Conservation (phyloP, 2,888 invertebrate genomes). For the Cheiracanthium punctorium region DNA sequence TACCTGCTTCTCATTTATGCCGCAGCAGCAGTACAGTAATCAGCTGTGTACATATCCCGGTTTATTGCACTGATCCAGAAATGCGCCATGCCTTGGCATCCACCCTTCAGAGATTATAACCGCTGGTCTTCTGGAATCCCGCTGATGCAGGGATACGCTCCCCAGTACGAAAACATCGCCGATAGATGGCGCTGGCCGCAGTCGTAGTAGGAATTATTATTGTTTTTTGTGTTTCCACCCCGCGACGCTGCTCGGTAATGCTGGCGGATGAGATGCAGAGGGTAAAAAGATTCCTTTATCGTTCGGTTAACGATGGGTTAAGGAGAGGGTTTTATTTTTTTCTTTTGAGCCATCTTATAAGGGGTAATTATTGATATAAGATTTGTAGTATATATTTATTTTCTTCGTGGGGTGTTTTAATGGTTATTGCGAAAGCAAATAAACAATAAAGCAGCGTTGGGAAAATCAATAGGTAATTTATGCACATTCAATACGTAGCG, state of each 20-base stretch:
- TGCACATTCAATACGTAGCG: too few relatives aligned
- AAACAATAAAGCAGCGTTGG: too few relatives aligned
- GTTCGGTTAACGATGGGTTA: conserved; percentile 13
- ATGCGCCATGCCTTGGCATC: neutral
- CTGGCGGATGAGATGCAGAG: neutral
- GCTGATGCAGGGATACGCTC: neutral
- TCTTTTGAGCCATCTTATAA: neutral
- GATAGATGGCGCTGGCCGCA: neutral
- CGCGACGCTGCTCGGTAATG: neutral
- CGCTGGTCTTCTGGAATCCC: neutral
- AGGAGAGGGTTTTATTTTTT: neutral
- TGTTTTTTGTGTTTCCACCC: neutral
- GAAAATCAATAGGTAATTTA: too few relatives aligned
- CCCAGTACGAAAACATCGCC: neutral
- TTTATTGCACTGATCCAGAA: neutral
- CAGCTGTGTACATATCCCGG: conserved; percentile 8
- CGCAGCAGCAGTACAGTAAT: neutral
- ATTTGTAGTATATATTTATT: neutral
- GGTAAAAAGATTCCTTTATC: conserved; percentile 9
- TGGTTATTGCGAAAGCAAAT: neutral
- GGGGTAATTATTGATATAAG: conserved; percentile 15
- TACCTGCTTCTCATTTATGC: conserved; percentile 6
- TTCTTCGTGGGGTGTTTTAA: neutral
- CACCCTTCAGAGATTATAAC: neutral
- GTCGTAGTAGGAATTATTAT: neutral